Conservation (phyloP, 2,888 invertebrate genomes). For the Drosophila diplacantha region DNA sequence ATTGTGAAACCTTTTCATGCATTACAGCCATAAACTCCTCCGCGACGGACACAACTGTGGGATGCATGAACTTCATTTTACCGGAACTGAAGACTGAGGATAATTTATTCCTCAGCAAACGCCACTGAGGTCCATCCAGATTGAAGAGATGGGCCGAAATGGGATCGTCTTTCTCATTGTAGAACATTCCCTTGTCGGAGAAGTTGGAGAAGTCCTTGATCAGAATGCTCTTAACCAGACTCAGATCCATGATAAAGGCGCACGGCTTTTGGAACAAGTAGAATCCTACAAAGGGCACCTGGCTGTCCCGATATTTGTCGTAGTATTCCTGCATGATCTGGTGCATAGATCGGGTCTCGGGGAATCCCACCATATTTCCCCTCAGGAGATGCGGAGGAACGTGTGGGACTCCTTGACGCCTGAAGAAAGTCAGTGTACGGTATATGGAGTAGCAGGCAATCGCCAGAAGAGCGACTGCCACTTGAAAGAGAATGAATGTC, state of each 20-base stretch:
- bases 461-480: slow-evolving; percentile 30
- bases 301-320: slow-evolving; percentile 25
- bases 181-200: slow-evolving; percentile 68
- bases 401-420: slow-evolving; percentile 33
- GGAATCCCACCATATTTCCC: slow-evolving; percentile 45
- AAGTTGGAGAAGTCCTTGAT: slow-evolving; percentile 72
- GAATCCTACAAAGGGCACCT: slow-evolving; percentile 56
- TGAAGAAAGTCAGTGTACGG: slow-evolving; percentile 33
- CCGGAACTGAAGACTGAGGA: slow-evolving; percentile 78
- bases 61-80: slow-evolving; percentile 78
- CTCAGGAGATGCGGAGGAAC: slow-evolving; percentile 37
- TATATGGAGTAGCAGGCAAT: slow-evolving; percentile 16
- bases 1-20: slow-evolving; percentile 22
- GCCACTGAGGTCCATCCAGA: slow-evolving; percentile 77
- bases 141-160: slow-evolving; percentile 70
- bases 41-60: slow-evolving; percentile 57
- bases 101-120: slow-evolving; percentile 75
- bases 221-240: slow-evolving; percentile 54
- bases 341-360: slow-evolving; percentile 22
- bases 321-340: slow-evolving; percentile 42
- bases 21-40: slow-evolving; percentile 46
- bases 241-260: slow-evolving; percentile 46
- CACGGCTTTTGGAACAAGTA: slow-evolving; percentile 56
- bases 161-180: slow-evolving; percentile 74
- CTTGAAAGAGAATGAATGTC: slow-evolving; percentile 35